A percentile compares a stretch with the other conserved stretches of the same genome.
Conservation (phyloP, 2,888 invertebrate species). For the Metopia argyrocephala region DNA sequence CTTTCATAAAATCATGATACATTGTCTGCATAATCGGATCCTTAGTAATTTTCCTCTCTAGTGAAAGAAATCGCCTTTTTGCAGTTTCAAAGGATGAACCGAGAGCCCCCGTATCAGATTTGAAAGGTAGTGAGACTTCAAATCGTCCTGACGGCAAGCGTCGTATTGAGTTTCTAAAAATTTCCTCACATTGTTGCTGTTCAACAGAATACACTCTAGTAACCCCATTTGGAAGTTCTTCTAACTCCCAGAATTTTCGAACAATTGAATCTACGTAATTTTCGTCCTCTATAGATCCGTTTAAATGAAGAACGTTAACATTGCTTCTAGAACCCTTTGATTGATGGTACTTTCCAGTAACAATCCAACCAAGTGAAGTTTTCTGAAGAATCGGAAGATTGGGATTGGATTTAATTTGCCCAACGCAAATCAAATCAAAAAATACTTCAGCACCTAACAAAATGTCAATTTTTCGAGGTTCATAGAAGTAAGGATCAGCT, state of each 20-base stretch:
- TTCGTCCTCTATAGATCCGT: neutral
- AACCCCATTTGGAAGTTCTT: neutral
- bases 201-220: too few species aligned
- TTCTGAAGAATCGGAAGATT: neutral
- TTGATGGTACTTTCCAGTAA: neutral
- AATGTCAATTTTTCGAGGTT: too few species aligned
- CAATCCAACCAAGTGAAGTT: neutral
- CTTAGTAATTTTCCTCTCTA: too few species aligned
- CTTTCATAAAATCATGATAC: too few species aligned
- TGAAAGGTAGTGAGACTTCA: too few species aligned
- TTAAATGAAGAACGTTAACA: neutral
- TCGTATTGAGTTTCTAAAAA: neutral
- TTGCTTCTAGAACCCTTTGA: neutral
- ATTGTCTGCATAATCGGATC: too few species aligned
- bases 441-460: too few species aligned
- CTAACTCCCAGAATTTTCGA: neutral
- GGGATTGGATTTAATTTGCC: neutral
- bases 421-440: neutral
- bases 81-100: too few species aligned
- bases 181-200: neutral
- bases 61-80: too few species aligned
- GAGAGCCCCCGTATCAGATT: too few species aligned
- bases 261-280: neutral
- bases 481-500: too few species aligned
- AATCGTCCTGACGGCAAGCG: too few species aligned